Percentiles rank a stretch among this genome's conserved stretches.
Conservation (phyloP, 2,797 vertebrate genomes). For the Adelosebastes latens region DNA sequence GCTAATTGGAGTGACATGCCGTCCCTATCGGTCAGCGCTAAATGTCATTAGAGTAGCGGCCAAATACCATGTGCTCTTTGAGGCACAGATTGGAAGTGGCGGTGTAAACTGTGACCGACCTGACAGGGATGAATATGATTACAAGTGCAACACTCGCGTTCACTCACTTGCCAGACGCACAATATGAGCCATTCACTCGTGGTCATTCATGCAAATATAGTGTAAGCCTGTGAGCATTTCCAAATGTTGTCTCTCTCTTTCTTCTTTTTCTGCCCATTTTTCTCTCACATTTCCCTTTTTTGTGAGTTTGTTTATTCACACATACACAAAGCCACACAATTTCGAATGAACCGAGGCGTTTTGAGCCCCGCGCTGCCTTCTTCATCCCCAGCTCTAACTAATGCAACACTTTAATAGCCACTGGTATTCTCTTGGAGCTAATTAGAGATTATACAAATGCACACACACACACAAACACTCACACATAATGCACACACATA, state of each 20-base stretch:
- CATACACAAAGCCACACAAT: slow-evolving; percentile 17
- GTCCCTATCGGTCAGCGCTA: slow-evolving; percentile 64
- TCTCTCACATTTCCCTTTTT: neutral
- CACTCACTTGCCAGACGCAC: slow-evolving; percentile 31
- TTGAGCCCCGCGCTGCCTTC: slow-evolving; percentile 18
- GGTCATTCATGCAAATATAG: slow-evolving; percentile 41
- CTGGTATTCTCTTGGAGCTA: slow-evolving; percentile 69
- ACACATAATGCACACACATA: slow-evolving; percentile 9
- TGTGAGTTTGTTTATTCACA: neutral
- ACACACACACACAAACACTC: slow-evolving; percentile 13
- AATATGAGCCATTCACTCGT: slow-evolving; percentile 43
- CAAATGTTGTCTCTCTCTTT: slow-evolving; percentile 10
- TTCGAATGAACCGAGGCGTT: slow-evolving; percentile 39
- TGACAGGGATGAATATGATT: slow-evolving; percentile 45
- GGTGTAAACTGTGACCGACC: slow-evolving; percentile 52
- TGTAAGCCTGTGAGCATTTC: slow-evolving; percentile 14
- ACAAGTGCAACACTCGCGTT: slow-evolving; percentile 35
- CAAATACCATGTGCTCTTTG: slow-evolving; percentile 66
- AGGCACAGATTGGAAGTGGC: slow-evolving; percentile 53
- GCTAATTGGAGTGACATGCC: slow-evolving; percentile 72
- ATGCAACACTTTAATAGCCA: slow-evolving; percentile 55
- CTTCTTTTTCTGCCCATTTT: neutral
- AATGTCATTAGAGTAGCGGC: slow-evolving; percentile 73
- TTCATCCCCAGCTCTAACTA: slow-evolving; percentile 44
- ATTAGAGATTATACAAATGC: slow-evolving; percentile 63